Evolutionary conservation across 2,888 invertebrate species (phyloP), one percentile per base, ranked within the genome.

Genomic region (Eueremaeus valkanovi): DNA sequence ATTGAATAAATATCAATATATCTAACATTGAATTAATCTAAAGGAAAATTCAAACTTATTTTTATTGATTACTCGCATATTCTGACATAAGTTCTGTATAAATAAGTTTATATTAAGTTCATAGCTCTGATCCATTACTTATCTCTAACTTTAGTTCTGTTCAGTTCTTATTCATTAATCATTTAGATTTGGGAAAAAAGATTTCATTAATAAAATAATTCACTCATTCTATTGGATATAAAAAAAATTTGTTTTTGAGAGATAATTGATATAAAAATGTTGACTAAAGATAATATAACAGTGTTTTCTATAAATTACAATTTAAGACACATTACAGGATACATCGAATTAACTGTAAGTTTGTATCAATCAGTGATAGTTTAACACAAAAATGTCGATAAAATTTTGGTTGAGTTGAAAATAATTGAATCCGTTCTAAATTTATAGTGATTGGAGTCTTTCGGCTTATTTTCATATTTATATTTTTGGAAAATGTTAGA

Each of bases 91-190:
- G 11, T 33, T 13, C 29, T 33, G 9, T 55, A 55, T 55, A 45
- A 45, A 18, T 45, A 11, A 55, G 16, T 27, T 29, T 58, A n/a
- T 6, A 55, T 5, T 24, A 21, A 21, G 63, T 63, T 29, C 33
- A 63, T 3, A 63, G n/a, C 6, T 18, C n/a, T 63, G 33, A 33
- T 9, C 33, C 63, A 63, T 63, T 31, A 63, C 33, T 63, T 63
- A 63, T 63, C 63, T 33, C 3, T 3, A 63, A 63, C n/a, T 63
- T 11, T 18, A 9, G 63, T 18, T 63, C 2, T 63, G 63, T 63
- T 63, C 33, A 63, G 33, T 63, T 33, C 1, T 18, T 29, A 29
- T 63, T 63, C 63, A 63, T 63, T 33, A 63, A 63, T 63, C 63
- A 63, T 63, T 63, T 16, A 33, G 33, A 63, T 63, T 33, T 63